Percentiles rank a stretch among this genome's conserved stretches.
These are phyloP conservation scores for Catharus fuscescens DNA, from an alignment of 2,113 vertebrate genomes.

Conservation along the genomic window DNA sequence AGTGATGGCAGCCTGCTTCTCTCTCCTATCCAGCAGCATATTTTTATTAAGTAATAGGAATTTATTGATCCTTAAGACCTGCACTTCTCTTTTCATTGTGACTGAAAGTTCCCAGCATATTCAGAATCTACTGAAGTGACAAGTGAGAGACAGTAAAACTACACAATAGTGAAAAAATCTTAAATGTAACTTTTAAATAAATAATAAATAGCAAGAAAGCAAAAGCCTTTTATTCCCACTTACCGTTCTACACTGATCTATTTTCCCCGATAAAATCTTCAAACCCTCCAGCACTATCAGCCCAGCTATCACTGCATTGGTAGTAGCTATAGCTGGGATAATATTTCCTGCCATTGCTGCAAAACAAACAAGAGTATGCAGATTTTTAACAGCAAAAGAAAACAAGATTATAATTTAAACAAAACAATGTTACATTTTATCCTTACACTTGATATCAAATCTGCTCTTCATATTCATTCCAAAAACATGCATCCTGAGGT, in stretches of 20 bases:
- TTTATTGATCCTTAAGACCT: background rate
- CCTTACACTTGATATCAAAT: slow-evolving; percentile 98
- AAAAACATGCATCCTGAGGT: slow-evolving; percentile 97
- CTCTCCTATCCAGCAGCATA: background rate
- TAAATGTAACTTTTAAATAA: background rate
- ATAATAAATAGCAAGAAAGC: background rate
- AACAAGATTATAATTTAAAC: background rate
- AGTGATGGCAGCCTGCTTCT: background rate
- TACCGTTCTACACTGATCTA: slow-evolving; percentile 94
- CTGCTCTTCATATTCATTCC: slow-evolving; percentile 99
- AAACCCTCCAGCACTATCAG: slow-evolving; percentile 93
- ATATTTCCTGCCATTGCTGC: slow-evolving; percentile 99
- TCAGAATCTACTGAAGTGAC: background rate
- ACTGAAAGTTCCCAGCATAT: background rate
- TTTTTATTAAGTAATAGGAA: background rate
- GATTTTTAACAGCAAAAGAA: background rate
- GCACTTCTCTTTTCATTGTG: background rate
- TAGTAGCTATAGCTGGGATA: slow-evolving; percentile 98
- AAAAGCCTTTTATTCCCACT: slow-evolving; percentile 45
- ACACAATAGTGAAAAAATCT: background rate
- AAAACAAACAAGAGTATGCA: slow-evolving; percentile 29
- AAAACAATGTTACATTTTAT: background rate
- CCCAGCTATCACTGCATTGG: slow-evolving; percentile 95
- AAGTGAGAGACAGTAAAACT: background rate
- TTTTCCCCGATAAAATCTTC: slow-evolving; percentile 91